Evolutionary conservation across 2,888 invertebrate genomes (phyloP).

Genomic region (Lordiphosa fenestrarum): DNA sequence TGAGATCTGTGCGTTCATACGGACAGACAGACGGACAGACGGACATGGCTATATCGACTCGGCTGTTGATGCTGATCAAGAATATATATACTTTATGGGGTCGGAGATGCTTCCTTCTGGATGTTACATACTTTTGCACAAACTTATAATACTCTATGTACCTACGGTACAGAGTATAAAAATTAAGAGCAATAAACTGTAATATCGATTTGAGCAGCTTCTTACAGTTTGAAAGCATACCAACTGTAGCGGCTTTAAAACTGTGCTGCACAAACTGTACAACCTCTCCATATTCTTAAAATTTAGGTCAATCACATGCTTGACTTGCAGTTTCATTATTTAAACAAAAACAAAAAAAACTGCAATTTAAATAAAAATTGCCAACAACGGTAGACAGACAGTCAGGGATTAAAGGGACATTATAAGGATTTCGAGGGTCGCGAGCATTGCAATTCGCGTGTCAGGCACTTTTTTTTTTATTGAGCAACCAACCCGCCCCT

Average conservation of each 20-base stretch:
- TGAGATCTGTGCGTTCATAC: too few relatives aligned
- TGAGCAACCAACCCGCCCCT: conserved; percentile 37
- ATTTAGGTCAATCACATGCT: conserved; percentile 61
- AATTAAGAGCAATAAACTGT: not conserved
- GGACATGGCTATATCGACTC: too few relatives aligned
- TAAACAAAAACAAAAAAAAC: conserved; percentile 10
- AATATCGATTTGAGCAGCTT: not conserved
- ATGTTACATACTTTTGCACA: too few relatives aligned
- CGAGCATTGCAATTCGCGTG: conserved; percentile 61
- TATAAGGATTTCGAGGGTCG: conserved; percentile 54
- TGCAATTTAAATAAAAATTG: conserved; percentile 46
- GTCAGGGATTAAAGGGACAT: conserved; percentile 44
- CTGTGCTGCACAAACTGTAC: not conserved
- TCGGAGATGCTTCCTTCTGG: too few relatives aligned
- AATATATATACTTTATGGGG: too few relatives aligned
- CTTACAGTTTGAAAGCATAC: not conserved
- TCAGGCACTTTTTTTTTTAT: conserved; percentile 50
- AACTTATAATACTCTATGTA: too few relatives aligned
- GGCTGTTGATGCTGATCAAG: too few relatives aligned
- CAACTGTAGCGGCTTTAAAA: not conserved
- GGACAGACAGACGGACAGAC: too few relatives aligned
- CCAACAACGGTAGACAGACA: conserved; percentile 29
- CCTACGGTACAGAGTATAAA: too few relatives aligned
- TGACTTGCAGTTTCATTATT: conserved; percentile 42
- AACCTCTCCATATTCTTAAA: conserved; percentile 9